Base-by-base conservation (phyloP, 2,888 invertebrate genomes). In the Ganaspis brasiliensis region DNA sequence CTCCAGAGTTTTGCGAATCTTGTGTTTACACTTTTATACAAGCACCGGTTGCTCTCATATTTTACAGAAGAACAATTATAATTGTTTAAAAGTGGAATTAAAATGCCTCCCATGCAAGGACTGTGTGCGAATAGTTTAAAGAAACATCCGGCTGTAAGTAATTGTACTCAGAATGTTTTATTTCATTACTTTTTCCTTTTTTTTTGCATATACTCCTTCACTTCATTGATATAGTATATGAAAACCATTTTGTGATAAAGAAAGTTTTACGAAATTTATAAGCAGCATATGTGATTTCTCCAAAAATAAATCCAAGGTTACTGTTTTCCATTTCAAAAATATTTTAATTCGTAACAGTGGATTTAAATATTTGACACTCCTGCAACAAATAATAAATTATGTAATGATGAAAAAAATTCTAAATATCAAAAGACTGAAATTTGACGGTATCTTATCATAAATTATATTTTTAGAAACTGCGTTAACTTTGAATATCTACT, bases 101-200 rank as follows among this genome's bases (percentile, higher is more conserved):
- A 52, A 52, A 52, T 52, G 52, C 52, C 52, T 52, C 8, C 8
- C 2, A 96, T 97, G 96, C 95, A 95, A 91, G 96, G 96, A 82
- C 89, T 96, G 86, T 93, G 93, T 79, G 78, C 95, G 21, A 91
- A 93, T 71, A 95, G 95, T 87, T 91, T 97, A 80, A 96, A 95
- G 90, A 96, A 95, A 91, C 95, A 97, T 91, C 96, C 95, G 85
- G 95, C 97, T 87, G 97, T 96, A 93, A 95, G 95, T 93, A 87
- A 16, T 1, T 21, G n/a, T 0, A 26, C 35, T 71, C 5, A 52
- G 8, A 16, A 16, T 19, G 16, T 52, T 52, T 52, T 9, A 40
- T 40, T 40, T 40, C 2, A 40, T 40, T 9, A 1, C 1, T 19
- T 52, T 14, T 45, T 52, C 9, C 16, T 19, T 16, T 52, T 8